A percentile compares a stretch with the other conserved stretches of the same genome.
Evolutionary conservation across 2,797 vertebrate genomes (phyloP).

Genomic region (Hemitrygon akajei): DNA sequence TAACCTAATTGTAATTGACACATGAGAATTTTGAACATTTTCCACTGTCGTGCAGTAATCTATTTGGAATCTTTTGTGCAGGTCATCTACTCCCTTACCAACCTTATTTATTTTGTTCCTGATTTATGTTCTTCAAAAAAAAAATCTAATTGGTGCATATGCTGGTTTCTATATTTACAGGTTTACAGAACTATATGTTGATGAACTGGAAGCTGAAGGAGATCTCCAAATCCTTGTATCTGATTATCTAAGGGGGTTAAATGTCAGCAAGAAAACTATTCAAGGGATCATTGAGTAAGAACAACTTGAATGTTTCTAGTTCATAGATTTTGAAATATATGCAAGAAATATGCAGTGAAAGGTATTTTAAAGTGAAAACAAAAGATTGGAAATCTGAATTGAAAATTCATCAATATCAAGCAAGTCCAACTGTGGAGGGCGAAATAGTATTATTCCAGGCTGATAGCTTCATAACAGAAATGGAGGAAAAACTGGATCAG

Average conservation of each 20-base stretch:
- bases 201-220: slow-evolving; percentile 81
- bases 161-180: slow-evolving; percentile 50
- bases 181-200: slow-evolving; percentile 91
- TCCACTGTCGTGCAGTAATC: too few relatives aligned
- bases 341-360: not conserved
- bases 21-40: too few relatives aligned
- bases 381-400: too few relatives aligned
- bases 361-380: too few relatives aligned
- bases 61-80: too few relatives aligned
- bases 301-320: not conserved
- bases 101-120: not conserved
- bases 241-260: slow-evolving; percentile 83
- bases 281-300: slow-evolving; percentile 84
- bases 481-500: too few relatives aligned
- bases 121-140: not conserved
- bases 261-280: slow-evolving; percentile 65
- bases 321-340: not conserved
- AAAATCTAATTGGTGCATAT: not conserved
- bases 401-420: too few relatives aligned
- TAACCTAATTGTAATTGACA: too few relatives aligned
- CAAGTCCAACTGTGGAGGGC: too few relatives aligned
- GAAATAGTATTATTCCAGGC: too few relatives aligned
- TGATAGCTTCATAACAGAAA: too few relatives aligned
- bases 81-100: too few relatives aligned
- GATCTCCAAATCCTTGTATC: slow-evolving; percentile 80